Percentiles rank a stretch among this genome's conserved stretches.
Conservation (phyloP, 2,888 invertebrate species). For the Sesia apiformis region DNA sequence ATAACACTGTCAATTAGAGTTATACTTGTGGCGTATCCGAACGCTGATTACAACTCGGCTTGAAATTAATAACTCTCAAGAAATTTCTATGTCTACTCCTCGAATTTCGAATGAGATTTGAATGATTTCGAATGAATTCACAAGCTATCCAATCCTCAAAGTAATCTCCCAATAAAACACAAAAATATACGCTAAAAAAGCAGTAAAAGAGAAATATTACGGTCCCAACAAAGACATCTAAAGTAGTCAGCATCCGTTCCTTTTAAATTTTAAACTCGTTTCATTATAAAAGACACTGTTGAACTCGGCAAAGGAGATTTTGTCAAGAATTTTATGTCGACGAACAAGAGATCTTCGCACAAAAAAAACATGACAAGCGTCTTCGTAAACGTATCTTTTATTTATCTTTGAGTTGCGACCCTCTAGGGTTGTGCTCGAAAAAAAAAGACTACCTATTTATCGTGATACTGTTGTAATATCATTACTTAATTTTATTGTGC, state of each 20-base stretch:
- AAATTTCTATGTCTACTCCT: no score
- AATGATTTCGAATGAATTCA: no score
- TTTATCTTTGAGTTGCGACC: slow-evolving; percentile 3
- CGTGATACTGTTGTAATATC: neutral
- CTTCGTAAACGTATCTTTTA: slow-evolving; percentile 9
- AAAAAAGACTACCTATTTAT: neutral
- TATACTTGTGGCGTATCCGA: no score
- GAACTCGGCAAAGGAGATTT: slow-evolving; percentile 2
- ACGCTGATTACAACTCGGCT: no score
- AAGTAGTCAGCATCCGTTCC: neutral
- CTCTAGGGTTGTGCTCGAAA: neutral
- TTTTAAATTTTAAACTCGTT: neutral
- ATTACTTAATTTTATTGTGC: neutral
- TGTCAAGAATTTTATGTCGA: slow-evolving; percentile 8
- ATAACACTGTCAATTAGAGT: no score
- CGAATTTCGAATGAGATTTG: no score
- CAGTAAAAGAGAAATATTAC: neutral
- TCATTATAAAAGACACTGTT: neutral
- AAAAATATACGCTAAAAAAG: neutral
- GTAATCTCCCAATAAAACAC: neutral
- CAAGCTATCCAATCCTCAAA: no score
- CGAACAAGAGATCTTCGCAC: slow-evolving; percentile 9
- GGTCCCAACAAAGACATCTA: slow-evolving; percentile 1
- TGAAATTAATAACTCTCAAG: no score
- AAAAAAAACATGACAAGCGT: slow-evolving; percentile 7